These are phyloP conservation scores for Dicyrtoma fusca DNA, from an alignment of 2,888 invertebrate species.

Conservation along the genomic window DNA sequence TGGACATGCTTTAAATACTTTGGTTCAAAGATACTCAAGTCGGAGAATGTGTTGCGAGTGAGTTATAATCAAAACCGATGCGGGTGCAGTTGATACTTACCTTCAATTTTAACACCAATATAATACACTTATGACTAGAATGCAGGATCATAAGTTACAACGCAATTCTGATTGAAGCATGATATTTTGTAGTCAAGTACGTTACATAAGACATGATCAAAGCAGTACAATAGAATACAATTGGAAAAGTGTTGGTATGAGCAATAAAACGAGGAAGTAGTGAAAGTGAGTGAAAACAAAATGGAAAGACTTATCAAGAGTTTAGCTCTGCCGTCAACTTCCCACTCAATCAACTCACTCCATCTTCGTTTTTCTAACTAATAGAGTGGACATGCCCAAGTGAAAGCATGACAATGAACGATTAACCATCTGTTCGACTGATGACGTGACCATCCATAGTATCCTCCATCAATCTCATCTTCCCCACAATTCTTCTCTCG, in stretches of 20 bases:
- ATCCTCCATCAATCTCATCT: conserved; percentile 24
- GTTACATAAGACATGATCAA: too few relatives aligned
- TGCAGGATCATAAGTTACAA: too few relatives aligned
- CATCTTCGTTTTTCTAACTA: conserved; percentile 21
- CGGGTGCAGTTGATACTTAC: too few relatives aligned
- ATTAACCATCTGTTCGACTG: conserved; percentile 20
- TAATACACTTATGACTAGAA: too few relatives aligned
- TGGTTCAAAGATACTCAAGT: too few relatives aligned
- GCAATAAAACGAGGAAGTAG: not conserved
- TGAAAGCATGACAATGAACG: conserved; percentile 34
- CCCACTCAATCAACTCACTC: conserved; percentile 13
- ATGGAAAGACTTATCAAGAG: not conserved
- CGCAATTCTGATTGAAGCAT: too few relatives aligned
- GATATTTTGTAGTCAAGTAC: too few relatives aligned
- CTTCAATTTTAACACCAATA: too few relatives aligned
- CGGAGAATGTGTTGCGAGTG: too few relatives aligned
- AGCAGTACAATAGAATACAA: not conserved
- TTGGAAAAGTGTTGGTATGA: not conserved
- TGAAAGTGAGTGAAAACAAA: not conserved
- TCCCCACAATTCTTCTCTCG: not conserved
- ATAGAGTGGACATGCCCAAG: conserved; percentile 23
- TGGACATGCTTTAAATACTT: too few relatives aligned
- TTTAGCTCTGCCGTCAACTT: not conserved
- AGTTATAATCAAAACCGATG: too few relatives aligned
- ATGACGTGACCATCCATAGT: conserved; percentile 15